phyloP scores from a whole-genome alignment of 2,797 vertebrate genomes.

The Pseudotriccus pelzelni region DNA sequence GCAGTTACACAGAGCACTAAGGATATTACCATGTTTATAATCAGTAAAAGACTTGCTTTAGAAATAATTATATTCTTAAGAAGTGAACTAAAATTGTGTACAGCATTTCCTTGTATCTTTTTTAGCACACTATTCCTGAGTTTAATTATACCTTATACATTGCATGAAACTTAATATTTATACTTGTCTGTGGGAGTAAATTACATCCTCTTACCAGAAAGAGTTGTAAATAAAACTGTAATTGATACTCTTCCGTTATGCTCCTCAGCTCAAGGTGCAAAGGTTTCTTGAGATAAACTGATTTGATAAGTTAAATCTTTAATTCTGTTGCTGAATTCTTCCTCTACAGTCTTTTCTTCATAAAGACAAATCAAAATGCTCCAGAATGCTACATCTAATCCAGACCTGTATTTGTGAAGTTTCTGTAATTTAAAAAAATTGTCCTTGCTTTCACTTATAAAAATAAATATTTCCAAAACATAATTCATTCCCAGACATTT shows the following conservation, averaged over 20 bases:
- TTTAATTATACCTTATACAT: background rate
- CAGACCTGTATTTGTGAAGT: background rate
- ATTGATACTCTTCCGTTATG: background rate
- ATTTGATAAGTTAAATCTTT: background rate
- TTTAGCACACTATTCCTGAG: background rate
- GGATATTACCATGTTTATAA: constrained; percentile 30
- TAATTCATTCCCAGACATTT: background rate
- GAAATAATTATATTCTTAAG: constrained; percentile 15
- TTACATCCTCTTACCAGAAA: background rate
- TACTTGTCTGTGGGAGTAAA: background rate
- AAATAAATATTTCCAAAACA: background rate
- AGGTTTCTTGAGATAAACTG: background rate
- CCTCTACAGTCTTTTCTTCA: background rate
- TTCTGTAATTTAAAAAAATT: background rate
- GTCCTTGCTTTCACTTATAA: background rate
- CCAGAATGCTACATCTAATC: background rate
- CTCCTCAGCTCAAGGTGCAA: background rate
- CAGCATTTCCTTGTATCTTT: background rate
- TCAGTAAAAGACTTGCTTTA: constrained; percentile 38
- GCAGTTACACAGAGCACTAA: constrained; percentile 4
- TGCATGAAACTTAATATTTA: background rate
- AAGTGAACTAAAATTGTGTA: background rate
- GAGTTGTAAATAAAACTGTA: background rate
- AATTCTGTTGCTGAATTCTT: background rate
- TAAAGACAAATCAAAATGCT: background rate